Evolutionary conservation across 1,140 invertebrate genomes (phyloP).

Genomic region (Heliothis subflexa): DNA sequence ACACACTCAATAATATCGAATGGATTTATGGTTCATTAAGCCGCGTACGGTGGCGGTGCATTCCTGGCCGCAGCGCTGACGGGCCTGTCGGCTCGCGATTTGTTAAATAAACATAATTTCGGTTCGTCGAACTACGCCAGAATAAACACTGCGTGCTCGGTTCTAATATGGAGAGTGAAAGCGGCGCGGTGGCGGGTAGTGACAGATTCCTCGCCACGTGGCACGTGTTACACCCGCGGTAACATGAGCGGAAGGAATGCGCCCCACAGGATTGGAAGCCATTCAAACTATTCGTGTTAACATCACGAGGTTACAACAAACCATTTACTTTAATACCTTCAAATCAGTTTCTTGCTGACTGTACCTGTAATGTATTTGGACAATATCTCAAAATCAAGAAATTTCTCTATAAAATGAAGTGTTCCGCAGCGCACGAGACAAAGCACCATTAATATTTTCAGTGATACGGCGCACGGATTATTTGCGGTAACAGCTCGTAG

Average conservation of each 20-base stretch:
- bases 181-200: constrained; percentile 50
- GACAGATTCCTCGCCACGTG: constrained; percentile 73
- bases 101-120: constrained; percentile 62
- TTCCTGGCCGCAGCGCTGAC: constrained; percentile 52
- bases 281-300: constrained; percentile 52
- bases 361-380: background rate
- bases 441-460: constrained; percentile 51
- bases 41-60: constrained; percentile 59
- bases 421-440: constrained; percentile 36
- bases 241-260: constrained; percentile 61
- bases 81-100: constrained; percentile 55
- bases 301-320: constrained; percentile 41
- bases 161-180: constrained; percentile 75
- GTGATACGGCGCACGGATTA: constrained; percentile 31
- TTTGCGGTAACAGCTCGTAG: constrained; percentile 40
- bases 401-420: constrained; percentile 27
- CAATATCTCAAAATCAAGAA: constrained; percentile 12
- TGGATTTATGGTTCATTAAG: constrained; percentile 81
- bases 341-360: background rate
- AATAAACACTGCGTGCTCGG: constrained; percentile 52
- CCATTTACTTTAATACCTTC: constrained; percentile 31
- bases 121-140: constrained; percentile 67
- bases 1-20: constrained; percentile 75
- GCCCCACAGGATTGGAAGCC: constrained; percentile 53
- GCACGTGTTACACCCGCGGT: constrained; percentile 47